A percentile compares a stretch with the other conserved stretches of the same genome.
Conservation (phyloP, 2,797 vertebrate genomes). For the Coranthus polyacanthus region DNA sequence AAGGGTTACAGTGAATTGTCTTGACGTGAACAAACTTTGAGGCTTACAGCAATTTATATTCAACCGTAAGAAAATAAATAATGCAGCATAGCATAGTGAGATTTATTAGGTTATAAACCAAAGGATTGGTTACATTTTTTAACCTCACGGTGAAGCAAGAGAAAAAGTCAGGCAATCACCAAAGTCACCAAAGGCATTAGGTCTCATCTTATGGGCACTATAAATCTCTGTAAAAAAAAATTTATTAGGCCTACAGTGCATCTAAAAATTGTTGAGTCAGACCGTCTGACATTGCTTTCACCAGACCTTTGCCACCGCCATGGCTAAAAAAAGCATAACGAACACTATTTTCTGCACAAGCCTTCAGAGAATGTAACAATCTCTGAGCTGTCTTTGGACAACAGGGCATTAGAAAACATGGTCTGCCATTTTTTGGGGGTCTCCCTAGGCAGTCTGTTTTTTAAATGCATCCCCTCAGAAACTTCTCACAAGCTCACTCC, state of each 20-base stretch:
- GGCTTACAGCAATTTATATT: too few relatives aligned
- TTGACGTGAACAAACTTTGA: too few relatives aligned
- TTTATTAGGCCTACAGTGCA: too few relatives aligned
- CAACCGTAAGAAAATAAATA: too few relatives aligned
- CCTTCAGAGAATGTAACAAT: background rate
- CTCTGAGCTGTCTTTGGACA: background rate
- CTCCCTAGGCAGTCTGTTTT: background rate
- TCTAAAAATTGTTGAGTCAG: background rate
- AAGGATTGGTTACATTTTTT: background rate
- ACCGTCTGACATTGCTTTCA: slow-evolving; percentile 8
- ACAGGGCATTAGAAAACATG: background rate
- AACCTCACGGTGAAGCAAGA: background rate
- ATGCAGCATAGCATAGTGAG: background rate
- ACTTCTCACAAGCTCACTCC: slow-evolving; percentile 9
- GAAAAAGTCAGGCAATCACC: background rate
- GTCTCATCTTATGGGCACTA: slow-evolving; percentile 2
- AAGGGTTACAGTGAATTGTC: too few relatives aligned
- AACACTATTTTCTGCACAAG: background rate
- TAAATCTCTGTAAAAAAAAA: background rate
- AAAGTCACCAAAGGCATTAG: slow-evolving; percentile 7
- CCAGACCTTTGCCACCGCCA: slow-evolving; percentile 10
- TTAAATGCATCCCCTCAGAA: background rate
- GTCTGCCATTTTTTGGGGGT: background rate
- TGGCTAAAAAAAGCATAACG: background rate
- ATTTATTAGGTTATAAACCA: slow-evolving; percentile 2